Conservation (phyloP, 2,797 vertebrate species). For the Australoheros facetus region DNA sequence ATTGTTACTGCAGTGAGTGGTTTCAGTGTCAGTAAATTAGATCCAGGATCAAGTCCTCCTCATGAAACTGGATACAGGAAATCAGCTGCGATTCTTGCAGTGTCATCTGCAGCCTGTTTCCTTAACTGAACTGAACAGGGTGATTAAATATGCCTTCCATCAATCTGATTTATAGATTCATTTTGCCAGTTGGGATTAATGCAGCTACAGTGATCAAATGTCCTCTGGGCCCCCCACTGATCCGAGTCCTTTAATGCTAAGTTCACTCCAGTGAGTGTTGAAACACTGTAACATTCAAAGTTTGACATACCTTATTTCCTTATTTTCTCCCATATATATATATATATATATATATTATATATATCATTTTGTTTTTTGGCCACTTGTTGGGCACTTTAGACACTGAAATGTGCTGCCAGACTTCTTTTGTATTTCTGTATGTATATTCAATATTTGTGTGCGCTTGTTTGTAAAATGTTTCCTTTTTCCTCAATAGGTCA, state of each 20-base stretch:
- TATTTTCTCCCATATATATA: no score
- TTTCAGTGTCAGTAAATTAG: conserved; percentile 1
- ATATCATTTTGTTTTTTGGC: not conserved
- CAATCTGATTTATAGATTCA: conserved; percentile 13
- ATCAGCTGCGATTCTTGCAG: conserved; percentile 47
- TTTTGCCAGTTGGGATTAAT: not conserved
- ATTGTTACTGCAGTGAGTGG: conserved; percentile 5
- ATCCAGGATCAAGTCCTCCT: conserved; percentile 3
- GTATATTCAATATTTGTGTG: not conserved
- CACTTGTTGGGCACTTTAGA: not conserved
- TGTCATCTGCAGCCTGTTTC: conserved; percentile 29
- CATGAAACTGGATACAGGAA: conserved; percentile 34
- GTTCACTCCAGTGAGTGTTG: not conserved
- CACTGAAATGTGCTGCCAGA: no score
- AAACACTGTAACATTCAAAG: not conserved
- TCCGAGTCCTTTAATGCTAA: not conserved
- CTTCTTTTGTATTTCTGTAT: no score
- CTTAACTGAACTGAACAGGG: conserved; percentile 4
- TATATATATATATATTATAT: no score
- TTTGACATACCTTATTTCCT: not conserved
- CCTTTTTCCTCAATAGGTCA: not conserved
- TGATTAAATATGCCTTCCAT: not conserved
- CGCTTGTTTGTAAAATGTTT: not conserved
- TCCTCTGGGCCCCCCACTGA: not conserved
- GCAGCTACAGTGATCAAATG: not conserved